Percentiles rank a stretch among this genome's conserved stretches.
Conservation (phyloP, 2,888 invertebrate genomes). For the Euclidia mi region DNA sequence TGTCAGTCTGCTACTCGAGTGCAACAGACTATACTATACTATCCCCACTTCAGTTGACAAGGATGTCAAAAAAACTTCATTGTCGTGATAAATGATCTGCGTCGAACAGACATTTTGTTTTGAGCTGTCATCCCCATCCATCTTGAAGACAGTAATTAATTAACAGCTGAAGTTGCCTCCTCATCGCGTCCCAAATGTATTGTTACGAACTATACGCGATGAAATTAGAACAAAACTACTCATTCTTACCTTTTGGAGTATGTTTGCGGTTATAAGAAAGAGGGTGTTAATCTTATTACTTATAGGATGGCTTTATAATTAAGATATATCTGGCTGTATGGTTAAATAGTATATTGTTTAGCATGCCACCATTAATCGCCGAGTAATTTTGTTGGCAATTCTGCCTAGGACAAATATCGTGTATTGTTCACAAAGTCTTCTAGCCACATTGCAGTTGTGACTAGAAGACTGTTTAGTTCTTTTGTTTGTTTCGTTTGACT, state of each 20-base stretch:
- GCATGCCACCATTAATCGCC: too few species aligned
- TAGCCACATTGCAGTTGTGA: too few species aligned
- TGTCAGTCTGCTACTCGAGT: not conserved
- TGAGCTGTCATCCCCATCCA: conserved; percentile 69
- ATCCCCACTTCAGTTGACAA: conserved; percentile 17
- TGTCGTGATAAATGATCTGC: conserved; percentile 61
- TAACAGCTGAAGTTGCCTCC: conserved; percentile 60
- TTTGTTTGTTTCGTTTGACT: too few species aligned
- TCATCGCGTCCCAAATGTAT: conserved; percentile 61
- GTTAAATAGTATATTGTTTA: too few species aligned
- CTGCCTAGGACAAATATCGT: too few species aligned
- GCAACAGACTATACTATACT: conserved; percentile 21
- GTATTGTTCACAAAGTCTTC: too few species aligned
- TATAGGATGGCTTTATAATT: too few species aligned
- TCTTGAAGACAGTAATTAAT: conserved; percentile 72
- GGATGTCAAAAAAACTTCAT: conserved; percentile 45
- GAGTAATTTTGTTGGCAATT: too few species aligned
- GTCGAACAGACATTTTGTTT: conserved; percentile 68
- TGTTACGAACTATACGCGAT: conserved; percentile 48
- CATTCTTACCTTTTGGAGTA: conserved; percentile 15
- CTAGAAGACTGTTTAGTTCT: too few species aligned
- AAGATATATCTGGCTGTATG: too few species aligned
- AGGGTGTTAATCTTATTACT: too few species aligned
- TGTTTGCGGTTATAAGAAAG: conserved; percentile 12
- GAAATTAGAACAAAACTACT: conserved; percentile 59